phyloP scores from a whole-genome alignment of 2,888 invertebrate genomes.

The Punctoribates punctum region DNA sequence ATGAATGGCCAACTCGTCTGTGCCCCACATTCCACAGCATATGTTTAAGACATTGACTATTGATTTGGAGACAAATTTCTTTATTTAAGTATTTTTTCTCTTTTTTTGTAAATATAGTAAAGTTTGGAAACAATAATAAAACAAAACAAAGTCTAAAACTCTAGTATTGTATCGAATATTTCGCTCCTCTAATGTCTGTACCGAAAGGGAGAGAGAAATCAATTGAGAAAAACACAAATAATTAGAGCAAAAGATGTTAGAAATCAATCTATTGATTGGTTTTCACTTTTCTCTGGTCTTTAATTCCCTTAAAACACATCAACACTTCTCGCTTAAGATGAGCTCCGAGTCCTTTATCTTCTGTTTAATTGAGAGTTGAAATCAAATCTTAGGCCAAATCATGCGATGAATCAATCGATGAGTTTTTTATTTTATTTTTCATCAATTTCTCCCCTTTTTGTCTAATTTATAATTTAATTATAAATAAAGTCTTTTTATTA shows the following conservation, averaged over 20 bases:
- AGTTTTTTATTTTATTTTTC: not conserved
- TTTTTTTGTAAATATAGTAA: conserved; percentile 19
- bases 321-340: not conserved
- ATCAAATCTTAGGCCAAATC: not conserved
- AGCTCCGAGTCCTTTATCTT: not conserved
- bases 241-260: not conserved
- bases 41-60: not conserved
- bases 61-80: not conserved
- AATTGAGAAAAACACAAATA: not conserved
- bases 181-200: not conserved
- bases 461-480: not conserved
- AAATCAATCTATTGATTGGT: conserved; percentile 3
- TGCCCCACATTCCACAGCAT: not conserved
- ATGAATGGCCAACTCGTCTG: not conserved
- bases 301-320: not conserved
- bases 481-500: conserved; percentile 3
- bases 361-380: not conserved
- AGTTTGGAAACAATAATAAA: conserved; percentile 25
- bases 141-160: not conserved
- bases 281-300: no score
- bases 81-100: conserved; percentile 19
- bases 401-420: not conserved
- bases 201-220: not conserved
- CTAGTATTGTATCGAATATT: not conserved
- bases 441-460: not conserved